Base-by-base conservation (phyloP, 2,113 vertebrate genomes). In the Embiotoca jacksoni region DNA sequence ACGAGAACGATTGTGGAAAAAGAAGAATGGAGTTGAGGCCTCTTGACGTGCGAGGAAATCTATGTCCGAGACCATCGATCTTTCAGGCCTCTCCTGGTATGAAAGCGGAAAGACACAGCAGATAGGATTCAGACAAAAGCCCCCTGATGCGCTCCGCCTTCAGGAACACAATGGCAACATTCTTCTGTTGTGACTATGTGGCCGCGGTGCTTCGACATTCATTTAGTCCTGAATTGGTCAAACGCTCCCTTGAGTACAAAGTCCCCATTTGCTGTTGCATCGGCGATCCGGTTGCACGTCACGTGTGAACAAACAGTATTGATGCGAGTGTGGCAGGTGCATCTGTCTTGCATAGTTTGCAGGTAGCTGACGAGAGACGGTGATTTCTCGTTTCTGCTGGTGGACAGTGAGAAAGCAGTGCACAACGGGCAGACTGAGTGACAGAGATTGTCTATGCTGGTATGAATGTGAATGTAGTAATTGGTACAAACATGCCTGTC, bases 21-120 rank as follows among this genome's bases (percentile, higher is more conserved):
- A 37, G 13, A 69, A 50, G 44, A 50, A 56, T 2, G 55, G 54
- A 9, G 36, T 64, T 15, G 41, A 41, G 49, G 55, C 36, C 57
- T 66, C 58, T 64, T 74, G 65, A 60, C 3, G 30, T 65, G 72
- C 41, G 80, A 73, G 53, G 72, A 77, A 80, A 80, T 88, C 80
- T 59, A 78, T 72, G 70, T 65, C 37, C 0, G 75, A 74, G 54
- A 47, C 49, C 69, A 80, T 81, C 32, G 63, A 82, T 86, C 76
- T 82, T 41, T 66, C 37, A 33, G 37, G 33, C 73, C 49, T 66
- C 31, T 72, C 61, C 53, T 68, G 55, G 54, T 72, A 61, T 75
- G 36, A 67, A 65, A 73, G 80, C 2, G 3, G 68, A 62, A 72
- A 62, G 55, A 52, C 11, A 36, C 44, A 53, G 44, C 16, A 37